A percentile compares a stretch with the other conserved stretches of the same genome.
phyloP scores from a whole-genome alignment of 1,140 invertebrate genomes.

The Anadara kagoshimensis region DNA sequence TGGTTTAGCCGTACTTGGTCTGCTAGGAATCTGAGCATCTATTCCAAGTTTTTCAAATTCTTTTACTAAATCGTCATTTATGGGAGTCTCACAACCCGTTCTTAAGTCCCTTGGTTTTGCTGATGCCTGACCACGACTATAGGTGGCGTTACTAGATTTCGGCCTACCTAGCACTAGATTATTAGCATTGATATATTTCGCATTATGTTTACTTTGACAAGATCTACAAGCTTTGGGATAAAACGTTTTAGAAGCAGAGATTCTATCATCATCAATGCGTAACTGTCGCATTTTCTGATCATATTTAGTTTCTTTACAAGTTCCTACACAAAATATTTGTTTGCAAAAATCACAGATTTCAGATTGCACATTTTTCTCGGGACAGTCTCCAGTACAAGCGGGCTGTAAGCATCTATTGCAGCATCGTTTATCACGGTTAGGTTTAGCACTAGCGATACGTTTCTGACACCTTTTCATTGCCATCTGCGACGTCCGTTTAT shows the following conservation, averaged over 20 bases:
- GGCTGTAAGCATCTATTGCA: conserved; percentile 61
- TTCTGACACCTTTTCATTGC: conserved; percentile 33
- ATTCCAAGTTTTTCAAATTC: conserved; percentile 63
- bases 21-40: conserved; percentile 38
- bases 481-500: conserved; percentile 42
- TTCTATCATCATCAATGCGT: conserved; percentile 44
- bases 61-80: conserved; percentile 33
- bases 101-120: conserved; percentile 52
- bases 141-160: conserved; percentile 58
- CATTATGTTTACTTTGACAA: conserved; percentile 57
- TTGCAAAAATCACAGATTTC: conserved; percentile 55
- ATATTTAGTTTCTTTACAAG: conserved; percentile 60
- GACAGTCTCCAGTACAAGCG: conserved; percentile 67
- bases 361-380: conserved; percentile 55
- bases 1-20: conserved; percentile 39
- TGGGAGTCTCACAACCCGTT: conserved; percentile 34
- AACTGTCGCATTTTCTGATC: conserved; percentile 61
- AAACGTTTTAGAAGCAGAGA: conserved; percentile 27
- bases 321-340: conserved; percentile 56
- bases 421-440: conserved; percentile 52
- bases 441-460: conserved; percentile 45
- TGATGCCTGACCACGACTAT: conserved; percentile 53
- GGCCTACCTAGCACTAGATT: conserved; percentile 60
- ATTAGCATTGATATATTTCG: conserved; percentile 65
- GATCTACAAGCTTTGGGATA: conserved; percentile 56